These are phyloP conservation scores for Enteromius thamalakanensis DNA, from an alignment of 2,797 vertebrate species.

Conservation along the genomic window DNA sequence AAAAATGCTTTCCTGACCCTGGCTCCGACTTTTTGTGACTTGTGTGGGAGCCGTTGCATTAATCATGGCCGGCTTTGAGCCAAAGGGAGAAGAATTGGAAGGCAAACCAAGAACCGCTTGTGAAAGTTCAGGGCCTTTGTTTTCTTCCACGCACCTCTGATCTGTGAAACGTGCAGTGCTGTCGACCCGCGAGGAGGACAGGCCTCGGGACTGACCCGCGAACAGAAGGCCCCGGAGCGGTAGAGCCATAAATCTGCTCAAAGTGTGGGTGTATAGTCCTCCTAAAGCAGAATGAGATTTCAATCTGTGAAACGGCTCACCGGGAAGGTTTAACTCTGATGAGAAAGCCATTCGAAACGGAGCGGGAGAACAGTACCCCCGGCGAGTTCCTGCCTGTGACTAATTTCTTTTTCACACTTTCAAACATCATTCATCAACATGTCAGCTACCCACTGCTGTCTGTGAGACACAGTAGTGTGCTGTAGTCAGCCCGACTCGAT, in stretches of 20 bases:
- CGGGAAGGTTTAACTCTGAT: slow-evolving; percentile 60
- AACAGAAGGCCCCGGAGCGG: slow-evolving; percentile 61
- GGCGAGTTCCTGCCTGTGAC: slow-evolving; percentile 69
- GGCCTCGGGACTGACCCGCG: slow-evolving; percentile 46
- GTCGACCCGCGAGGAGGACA: slow-evolving; percentile 34
- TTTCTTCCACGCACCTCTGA: slow-evolving; percentile 51
- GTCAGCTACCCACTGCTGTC: slow-evolving; percentile 64
- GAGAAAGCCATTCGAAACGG: slow-evolving; percentile 59
- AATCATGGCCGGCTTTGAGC: slow-evolving; percentile 26
- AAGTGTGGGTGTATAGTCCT: slow-evolving; percentile 64
- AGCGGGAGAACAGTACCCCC: slow-evolving; percentile 52
- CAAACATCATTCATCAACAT: slow-evolving; percentile 68
- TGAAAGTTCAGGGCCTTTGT: slow-evolving; percentile 53
- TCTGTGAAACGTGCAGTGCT: slow-evolving; percentile 43
- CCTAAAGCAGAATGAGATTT: slow-evolving; percentile 72
- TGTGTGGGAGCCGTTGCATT: slow-evolving; percentile 43
- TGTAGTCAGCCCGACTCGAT: slow-evolving; percentile 26
- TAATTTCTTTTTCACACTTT: slow-evolving; percentile 80
- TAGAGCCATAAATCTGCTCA: slow-evolving; percentile 68
- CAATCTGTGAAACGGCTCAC: slow-evolving; percentile 67
- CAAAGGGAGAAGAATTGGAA: slow-evolving; percentile 33
- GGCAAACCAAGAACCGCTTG: slow-evolving; percentile 40
- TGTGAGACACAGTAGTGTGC: slow-evolving; percentile 58
- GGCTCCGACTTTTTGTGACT: slow-evolving; percentile 9
- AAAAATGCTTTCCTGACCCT: slow-evolving; percentile 13